phyloP scores from a whole-genome alignment of 2,888 invertebrate species.

The Lasioglossum pauxillum region DNA sequence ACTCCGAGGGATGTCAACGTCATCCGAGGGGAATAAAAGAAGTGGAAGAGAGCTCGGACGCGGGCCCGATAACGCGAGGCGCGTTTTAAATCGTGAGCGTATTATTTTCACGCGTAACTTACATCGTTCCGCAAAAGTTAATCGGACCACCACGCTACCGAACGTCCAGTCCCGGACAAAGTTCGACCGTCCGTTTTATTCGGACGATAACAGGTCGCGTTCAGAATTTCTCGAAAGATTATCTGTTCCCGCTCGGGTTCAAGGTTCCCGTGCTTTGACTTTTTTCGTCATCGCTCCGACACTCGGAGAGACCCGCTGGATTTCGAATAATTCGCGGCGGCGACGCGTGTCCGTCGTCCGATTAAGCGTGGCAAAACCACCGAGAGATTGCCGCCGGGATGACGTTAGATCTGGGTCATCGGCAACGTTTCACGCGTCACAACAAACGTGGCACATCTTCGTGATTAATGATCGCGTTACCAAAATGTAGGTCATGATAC shows the following conservation, averaged over 20 bases:
- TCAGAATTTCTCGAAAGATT: not conserved
- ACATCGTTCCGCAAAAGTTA: not conserved
- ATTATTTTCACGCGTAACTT: conserved; percentile 21
- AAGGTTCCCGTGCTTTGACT: not conserved
- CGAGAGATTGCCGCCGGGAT: conserved; percentile 44
- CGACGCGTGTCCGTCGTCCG: not conserved
- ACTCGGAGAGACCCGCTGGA: not conserved
- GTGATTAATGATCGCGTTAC: conserved; percentile 53
- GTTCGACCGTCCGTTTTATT: not conserved
- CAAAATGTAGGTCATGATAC: conserved; percentile 60
- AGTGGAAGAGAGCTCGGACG: conserved; percentile 2
- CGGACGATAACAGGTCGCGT: not conserved
- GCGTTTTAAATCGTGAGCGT: conserved; percentile 47
- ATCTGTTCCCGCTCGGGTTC: conserved; percentile 4
- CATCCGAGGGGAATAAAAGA: conserved; percentile 46
- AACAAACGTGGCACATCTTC: conserved; percentile 58
- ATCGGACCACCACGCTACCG: conserved; percentile 1
- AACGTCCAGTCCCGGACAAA: not conserved
- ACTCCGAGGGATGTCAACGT: conserved; percentile 68
- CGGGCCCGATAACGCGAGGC: conserved; percentile 48
- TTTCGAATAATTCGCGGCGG: not conserved
- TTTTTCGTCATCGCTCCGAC: not conserved
- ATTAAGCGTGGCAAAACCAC: conserved; percentile 14
- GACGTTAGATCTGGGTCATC: conserved; percentile 60
- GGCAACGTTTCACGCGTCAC: conserved; percentile 58